These are phyloP conservation scores for Labeo calbasu DNA, from an alignment of 2,797 vertebrate species.

Conservation along the genomic window DNA sequence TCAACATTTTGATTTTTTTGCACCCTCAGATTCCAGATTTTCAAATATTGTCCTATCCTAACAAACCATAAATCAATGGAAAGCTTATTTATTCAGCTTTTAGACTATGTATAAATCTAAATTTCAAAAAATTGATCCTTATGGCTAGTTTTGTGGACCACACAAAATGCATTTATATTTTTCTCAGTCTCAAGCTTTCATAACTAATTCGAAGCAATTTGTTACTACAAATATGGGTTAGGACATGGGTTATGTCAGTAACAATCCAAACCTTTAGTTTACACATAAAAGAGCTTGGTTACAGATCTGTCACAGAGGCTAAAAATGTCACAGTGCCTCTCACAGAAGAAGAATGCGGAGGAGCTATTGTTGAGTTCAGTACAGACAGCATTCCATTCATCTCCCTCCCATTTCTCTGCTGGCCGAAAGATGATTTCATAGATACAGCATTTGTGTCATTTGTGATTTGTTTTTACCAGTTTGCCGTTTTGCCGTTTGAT, in stretches of 20 bases:
- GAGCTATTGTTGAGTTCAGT: constrained; percentile 25
- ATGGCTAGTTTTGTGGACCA: no score
- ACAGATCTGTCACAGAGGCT: constrained; percentile 15
- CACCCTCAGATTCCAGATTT: no score
- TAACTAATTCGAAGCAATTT: not conserved
- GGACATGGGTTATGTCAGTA: not conserved
- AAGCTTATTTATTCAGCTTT: no score
- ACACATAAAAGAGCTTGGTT: not conserved
- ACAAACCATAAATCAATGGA: no score
- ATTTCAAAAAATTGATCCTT: no score
- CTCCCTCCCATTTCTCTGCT: constrained; percentile 21
- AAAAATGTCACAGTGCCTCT: constrained; percentile 3
- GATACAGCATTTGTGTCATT: constrained; percentile 14
- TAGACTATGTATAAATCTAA: no score
- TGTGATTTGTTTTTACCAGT: not conserved
- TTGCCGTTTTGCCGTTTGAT: not conserved
- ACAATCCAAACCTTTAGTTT: not conserved
- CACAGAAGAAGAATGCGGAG: constrained; percentile 4
- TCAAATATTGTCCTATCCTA: no score
- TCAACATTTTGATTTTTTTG: no score
- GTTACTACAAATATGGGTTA: not conserved
- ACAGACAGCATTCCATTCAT: constrained; percentile 35
- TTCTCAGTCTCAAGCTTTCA: not conserved
- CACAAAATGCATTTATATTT: no score
- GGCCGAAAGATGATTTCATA: constrained; percentile 7